A percentile compares a stretch with the other conserved stretches of the same genome.
phyloP scores from a whole-genome alignment of 2,797 vertebrate species.

The Pogoniulus pusillus region DNA sequence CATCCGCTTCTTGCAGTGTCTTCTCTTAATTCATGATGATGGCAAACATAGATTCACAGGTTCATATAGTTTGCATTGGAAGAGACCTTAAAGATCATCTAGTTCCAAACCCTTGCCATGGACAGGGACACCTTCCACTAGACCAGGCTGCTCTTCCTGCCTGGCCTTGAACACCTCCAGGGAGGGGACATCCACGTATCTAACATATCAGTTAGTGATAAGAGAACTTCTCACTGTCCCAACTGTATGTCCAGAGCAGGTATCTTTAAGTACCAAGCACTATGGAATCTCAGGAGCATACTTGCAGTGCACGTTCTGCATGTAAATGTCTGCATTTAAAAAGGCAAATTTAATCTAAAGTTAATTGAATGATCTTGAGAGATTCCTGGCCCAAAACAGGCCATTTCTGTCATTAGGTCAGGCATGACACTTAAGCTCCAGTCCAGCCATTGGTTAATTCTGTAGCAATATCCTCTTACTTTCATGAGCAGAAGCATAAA shows the following conservation, averaged over 20 bases:
- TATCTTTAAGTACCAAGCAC: not conserved
- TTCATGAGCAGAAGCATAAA: not conserved
- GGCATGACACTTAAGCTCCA: not conserved
- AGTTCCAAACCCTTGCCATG: no score
- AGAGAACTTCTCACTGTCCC: not conserved
- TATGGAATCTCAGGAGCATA: not conserved
- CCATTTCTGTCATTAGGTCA: not conserved
- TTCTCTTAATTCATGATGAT: not conserved
- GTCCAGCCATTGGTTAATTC: not conserved
- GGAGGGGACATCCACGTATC: no score
- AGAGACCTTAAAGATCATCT: no score
- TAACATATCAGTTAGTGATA: not conserved
- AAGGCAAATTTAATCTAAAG: not conserved
- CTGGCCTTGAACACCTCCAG: no score
- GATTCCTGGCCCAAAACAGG: not conserved
- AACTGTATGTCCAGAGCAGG: not conserved
- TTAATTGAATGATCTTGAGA: not conserved
- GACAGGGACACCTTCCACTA: no score
- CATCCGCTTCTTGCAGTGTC: not conserved
- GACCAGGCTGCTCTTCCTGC: no score
- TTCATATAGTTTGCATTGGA: no score
- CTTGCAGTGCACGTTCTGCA: not conserved
- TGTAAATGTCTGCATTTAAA: no score
- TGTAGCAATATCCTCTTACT: not conserved
- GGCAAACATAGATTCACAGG: not conserved